Evolutionary conservation across 1,140 invertebrate species (phyloP), one percentile per base, ranked within the genome.

Genomic region (Orius insidiosus): DNA sequence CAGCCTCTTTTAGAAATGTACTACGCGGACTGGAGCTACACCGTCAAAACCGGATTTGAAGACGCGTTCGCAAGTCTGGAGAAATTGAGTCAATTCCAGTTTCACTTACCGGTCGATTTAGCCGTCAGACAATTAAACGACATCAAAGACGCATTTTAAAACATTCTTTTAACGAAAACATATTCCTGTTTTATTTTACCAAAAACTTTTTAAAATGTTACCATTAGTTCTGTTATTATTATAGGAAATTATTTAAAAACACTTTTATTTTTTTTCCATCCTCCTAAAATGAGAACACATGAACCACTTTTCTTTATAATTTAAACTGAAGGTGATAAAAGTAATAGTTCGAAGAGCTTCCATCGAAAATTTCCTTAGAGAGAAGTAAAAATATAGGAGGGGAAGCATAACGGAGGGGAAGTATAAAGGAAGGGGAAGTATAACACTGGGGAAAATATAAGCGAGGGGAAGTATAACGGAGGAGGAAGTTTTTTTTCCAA

Each of bases 101-200:
- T 97, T 65, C 80, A 92, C 62, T 68, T 98, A 52, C 92, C 93
- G 0, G 84, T 95, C 13, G 93, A 98, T 65, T 67, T 97, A 55
- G 93, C 95, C 39, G 77, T 98, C 39, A 73, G 87, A 58, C 90
- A 93, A 56, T 90, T 98, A 60, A 85, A 93, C 61, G 95, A 95
- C 66, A 97, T 98, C 56, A 92, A 88, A 68, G 90, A 97, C 68
- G 90, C 92, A 53, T 97, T 96, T 68, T 84, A 65, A 68, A 39
- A n/a, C n/a, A n/a, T n/a, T 35, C 16, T 37, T 15, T 24, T 31
- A n/a, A n/a, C n/a, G n/a, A n/a, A n/a, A n/a, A n/a, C n/a, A n/a
- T n/a, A n/a, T n/a, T n/a, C n/a, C n/a, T 36, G 5, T 11, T 11
- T 11, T 11, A 11, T 36, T 9, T 9, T 4, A 36, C 14, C n/a